Percentiles rank a stretch among this genome's conserved stretches.
These are phyloP conservation scores for Echinometra lucunter DNA, from an alignment of 53 echinoderm and acorn worm species.

Conservation along the genomic window DNA sequence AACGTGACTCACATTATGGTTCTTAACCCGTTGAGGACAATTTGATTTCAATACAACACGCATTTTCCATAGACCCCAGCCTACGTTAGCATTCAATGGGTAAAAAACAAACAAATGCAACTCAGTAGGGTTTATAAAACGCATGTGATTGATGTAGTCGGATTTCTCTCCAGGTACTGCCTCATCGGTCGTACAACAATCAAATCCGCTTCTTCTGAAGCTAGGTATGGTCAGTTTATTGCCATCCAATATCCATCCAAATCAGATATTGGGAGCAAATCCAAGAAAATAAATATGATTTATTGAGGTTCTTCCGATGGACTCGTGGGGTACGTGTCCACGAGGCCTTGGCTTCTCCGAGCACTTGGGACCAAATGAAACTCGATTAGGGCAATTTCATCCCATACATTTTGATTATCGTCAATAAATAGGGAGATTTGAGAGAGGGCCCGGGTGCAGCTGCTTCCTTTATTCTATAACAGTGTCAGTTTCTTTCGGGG, in stretches of 20 bases:
- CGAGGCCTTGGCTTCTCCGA: not conserved
- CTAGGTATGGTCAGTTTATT: constrained; percentile 9
- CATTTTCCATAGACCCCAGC: too few species aligned
- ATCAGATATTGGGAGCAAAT: constrained; percentile 12
- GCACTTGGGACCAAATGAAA: constrained; percentile 4
- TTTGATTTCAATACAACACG: too few species aligned
- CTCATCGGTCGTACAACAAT: not conserved
- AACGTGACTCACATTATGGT: too few species aligned
- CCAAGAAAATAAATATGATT: constrained; percentile 44
- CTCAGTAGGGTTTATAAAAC: too few species aligned
- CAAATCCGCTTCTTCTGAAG: not conserved
- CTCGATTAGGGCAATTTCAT: constrained; percentile 36
- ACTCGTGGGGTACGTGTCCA: not conserved
- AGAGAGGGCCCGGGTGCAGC: not conserved
- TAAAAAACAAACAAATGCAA: too few species aligned
- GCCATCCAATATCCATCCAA: not conserved
- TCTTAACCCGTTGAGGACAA: too few species aligned
- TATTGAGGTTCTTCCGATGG: constrained; percentile 14
- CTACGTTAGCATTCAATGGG: too few species aligned
- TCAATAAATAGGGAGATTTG: constrained; percentile 18
- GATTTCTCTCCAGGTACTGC: not conserved
- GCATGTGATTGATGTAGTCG: not conserved
- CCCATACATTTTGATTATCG: constrained; percentile 23
- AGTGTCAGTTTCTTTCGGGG: not conserved
- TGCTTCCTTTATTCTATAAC: not conserved